A percentile compares a stretch with the other conserved stretches of the same genome.
phyloP scores from a whole-genome alignment of 2,888 invertebrate genomes.

The Thereva nobilitata region DNA sequence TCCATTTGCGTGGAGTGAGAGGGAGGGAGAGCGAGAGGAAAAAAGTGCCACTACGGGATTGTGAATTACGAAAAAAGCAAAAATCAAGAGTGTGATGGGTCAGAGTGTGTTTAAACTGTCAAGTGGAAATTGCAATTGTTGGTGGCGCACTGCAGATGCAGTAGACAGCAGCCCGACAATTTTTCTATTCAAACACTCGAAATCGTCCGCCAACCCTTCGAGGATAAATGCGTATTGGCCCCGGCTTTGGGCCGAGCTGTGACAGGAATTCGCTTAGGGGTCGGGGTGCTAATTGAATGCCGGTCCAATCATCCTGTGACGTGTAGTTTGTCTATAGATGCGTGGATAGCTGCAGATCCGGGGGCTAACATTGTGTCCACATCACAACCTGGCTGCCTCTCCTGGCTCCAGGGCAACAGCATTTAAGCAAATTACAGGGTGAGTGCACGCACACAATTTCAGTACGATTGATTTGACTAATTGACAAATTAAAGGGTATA shows the following conservation, averaged over 20 bases:
- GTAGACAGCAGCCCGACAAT: neutral
- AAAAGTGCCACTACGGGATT: too few species aligned
- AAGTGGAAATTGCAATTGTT: too few species aligned
- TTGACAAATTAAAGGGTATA: constrained; percentile 46
- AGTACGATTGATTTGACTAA: constrained; percentile 45
- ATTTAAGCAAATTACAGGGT: constrained; percentile 33
- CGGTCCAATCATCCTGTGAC: constrained; percentile 27
- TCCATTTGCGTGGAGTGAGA: too few species aligned
- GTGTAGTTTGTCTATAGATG: constrained; percentile 19
- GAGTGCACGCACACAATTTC: constrained; percentile 20
- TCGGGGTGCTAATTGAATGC: constrained; percentile 30
- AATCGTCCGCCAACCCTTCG: neutral
- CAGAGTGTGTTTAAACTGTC: too few species aligned
- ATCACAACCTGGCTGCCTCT: constrained; percentile 17
- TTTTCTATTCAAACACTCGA: constrained; percentile 7
- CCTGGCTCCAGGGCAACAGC: neutral
- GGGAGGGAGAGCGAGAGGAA: too few species aligned
- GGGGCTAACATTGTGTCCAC: neutral
- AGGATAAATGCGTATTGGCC: constrained; percentile 3
- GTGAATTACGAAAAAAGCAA: too few species aligned
- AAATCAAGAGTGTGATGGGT: too few species aligned
- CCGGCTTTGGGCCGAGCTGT: neutral
- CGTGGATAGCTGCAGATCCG: constrained; percentile 11
- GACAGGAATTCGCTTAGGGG: constrained; percentile 10
- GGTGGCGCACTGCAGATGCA: too few species aligned